Evolutionary conservation across 2,113 vertebrate genomes (phyloP).

Genomic region (Xenopus laevis): DNA sequence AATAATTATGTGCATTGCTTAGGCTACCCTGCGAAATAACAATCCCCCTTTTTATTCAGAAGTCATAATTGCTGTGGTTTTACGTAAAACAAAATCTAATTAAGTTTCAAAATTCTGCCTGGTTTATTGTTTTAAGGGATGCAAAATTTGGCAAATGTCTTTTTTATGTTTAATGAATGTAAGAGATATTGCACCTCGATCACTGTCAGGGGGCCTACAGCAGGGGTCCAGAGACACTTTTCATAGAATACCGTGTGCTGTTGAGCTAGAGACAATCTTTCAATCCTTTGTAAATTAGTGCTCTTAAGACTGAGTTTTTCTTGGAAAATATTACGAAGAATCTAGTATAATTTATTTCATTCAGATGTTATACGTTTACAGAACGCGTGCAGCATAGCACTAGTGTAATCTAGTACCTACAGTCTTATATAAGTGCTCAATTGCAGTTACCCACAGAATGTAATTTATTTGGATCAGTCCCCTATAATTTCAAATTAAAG

Average conservation of each 20-base stretch:
- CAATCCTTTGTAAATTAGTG: not conserved
- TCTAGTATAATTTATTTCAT: not conserved
- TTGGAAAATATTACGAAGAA: not conserved
- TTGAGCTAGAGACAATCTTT: not conserved
- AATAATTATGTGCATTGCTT: constrained; percentile 73
- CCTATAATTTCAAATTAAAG: too few relatives aligned
- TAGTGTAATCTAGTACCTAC: too few relatives aligned
- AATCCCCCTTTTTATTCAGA: constrained; percentile 67
- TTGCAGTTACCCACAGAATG: too few relatives aligned
- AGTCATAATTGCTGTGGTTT: constrained; percentile 71
- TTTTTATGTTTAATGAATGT: not conserved
- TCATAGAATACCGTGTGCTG: not conserved
- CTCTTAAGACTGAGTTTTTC: not conserved
- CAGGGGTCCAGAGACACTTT: not conserved
- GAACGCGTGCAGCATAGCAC: too few relatives aligned
- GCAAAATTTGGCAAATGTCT: not conserved
- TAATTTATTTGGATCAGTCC: too few relatives aligned
- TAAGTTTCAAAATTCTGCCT: constrained; percentile 59
- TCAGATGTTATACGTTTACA: not conserved
- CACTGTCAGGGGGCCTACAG: not conserved
- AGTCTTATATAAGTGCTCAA: too few relatives aligned
- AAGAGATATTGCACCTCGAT: not conserved
- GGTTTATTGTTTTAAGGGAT: constrained; percentile 3
- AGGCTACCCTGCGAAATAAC: constrained; percentile 74
- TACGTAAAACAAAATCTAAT: constrained; percentile 76